phyloP scores from a whole-genome alignment of 2,797 vertebrate genomes.

The Petrocephalus schoutedeni region DNA sequence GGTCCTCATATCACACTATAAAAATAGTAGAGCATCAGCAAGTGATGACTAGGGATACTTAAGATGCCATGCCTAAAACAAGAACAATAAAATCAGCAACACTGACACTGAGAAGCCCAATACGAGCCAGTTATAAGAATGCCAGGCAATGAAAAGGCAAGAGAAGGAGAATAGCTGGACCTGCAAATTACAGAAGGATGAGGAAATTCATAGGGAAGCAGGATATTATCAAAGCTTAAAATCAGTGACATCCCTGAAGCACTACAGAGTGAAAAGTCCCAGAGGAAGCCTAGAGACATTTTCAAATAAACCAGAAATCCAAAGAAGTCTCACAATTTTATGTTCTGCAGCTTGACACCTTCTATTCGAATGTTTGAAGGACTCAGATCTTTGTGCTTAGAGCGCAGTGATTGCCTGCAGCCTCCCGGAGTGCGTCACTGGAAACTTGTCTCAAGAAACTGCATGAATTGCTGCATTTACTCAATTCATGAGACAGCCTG shows the following conservation, averaged over 20 bases:
- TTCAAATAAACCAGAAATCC: neutral
- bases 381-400: neutral
- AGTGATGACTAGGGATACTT: neutral
- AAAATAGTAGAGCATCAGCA: neutral
- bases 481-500: neutral
- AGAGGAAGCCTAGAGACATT: neutral
- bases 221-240: neutral
- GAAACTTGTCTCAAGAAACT: neutral
- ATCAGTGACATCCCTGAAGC: neutral
- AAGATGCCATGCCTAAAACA: neutral
- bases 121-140: neutral
- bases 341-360: neutral
- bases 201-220: neutral
- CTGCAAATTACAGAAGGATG: neutral
- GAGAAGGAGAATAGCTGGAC: neutral
- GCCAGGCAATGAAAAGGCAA: neutral
- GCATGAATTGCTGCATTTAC: neutral
- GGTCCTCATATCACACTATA: neutral
- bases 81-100: neutral
- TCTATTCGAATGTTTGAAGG: neutral
- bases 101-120: neutral
- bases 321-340: neutral
- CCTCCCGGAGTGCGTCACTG: neutral
- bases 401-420: neutral
- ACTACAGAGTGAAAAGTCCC: neutral